Percentiles rank a stretch among this genome's conserved stretches.
Conservation (phyloP, 2,113 vertebrate species). For the Phyllostomus hastatus region DNA sequence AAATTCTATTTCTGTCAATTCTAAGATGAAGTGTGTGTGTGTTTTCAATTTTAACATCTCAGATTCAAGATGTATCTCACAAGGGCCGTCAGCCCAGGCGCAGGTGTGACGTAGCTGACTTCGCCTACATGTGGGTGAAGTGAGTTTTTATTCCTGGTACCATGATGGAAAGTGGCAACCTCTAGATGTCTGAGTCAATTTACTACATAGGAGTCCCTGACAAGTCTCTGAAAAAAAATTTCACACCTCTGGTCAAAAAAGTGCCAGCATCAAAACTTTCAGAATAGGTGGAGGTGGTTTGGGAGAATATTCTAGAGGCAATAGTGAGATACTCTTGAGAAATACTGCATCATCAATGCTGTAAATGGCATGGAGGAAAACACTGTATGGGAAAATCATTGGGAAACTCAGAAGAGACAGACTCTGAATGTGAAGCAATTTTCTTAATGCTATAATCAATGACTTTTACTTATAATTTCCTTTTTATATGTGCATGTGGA, state of each 20-base stretch:
- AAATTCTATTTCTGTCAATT: not conserved
- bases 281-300: not conserved
- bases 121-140: not conserved
- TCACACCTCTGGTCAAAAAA: not conserved
- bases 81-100: not conserved
- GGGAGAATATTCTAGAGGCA: not conserved
- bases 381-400: not conserved
- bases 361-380: not conserved
- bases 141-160: not conserved
- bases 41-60: not conserved
- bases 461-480: not conserved
- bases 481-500: not conserved
- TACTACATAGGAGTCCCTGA: not conserved
- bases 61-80: not conserved
- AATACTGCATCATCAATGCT: not conserved
- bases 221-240: not conserved
- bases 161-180: not conserved
- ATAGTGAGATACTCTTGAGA: not conserved
- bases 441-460: not conserved
- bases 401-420: not conserved
- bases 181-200: not conserved
- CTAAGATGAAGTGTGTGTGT: not conserved
- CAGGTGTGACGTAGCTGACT: not conserved
- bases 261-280: not conserved
- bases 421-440: not conserved